phyloP scores from a whole-genome alignment of 2,888 invertebrate genomes.

The Thalpophila matura region DNA sequence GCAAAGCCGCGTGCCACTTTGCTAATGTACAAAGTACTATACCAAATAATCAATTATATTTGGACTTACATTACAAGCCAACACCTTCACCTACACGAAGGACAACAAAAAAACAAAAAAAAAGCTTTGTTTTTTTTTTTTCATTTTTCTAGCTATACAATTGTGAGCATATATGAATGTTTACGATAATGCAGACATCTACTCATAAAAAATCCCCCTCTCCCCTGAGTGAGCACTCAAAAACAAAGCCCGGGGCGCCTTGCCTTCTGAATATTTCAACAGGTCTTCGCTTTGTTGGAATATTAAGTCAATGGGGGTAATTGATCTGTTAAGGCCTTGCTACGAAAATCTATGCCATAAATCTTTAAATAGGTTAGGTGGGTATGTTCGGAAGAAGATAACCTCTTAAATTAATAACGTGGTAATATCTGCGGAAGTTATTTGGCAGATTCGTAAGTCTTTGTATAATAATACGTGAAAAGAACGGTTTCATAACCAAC shows the following conservation, averaged over 20 bases:
- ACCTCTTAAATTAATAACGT: slow-evolving; percentile 57
- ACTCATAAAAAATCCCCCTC: slow-evolving; percentile 85
- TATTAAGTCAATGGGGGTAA: slow-evolving; percentile 90
- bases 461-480: neutral
- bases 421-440: slow-evolving; percentile 18
- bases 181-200: slow-evolving; percentile 85
- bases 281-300: slow-evolving; percentile 87
- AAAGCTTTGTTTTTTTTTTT: slow-evolving; percentile 55
- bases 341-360: slow-evolving; percentile 77
- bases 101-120: slow-evolving; percentile 40
- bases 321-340: slow-evolving; percentile 85
- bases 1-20: too few species aligned
- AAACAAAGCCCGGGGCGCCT: slow-evolving; percentile 85
- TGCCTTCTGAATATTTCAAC: slow-evolving; percentile 88
- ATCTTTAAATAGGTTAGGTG: slow-evolving; percentile 74
- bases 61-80: too few species aligned
- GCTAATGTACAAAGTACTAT: too few species aligned
- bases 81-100: too few species aligned
- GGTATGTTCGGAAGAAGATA: slow-evolving; percentile 60
- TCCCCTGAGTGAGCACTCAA: slow-evolving; percentile 84
- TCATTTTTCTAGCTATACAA: slow-evolving; percentile 54
- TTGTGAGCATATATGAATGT: slow-evolving; percentile 76
- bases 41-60: too few species aligned
- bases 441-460: slow-evolving; percentile 5
- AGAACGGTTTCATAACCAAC: too few species aligned